These are phyloP conservation scores for Aphelenchoides avenae DNA, from an alignment of 1,140 invertebrate genomes.

Conservation along the genomic window DNA sequence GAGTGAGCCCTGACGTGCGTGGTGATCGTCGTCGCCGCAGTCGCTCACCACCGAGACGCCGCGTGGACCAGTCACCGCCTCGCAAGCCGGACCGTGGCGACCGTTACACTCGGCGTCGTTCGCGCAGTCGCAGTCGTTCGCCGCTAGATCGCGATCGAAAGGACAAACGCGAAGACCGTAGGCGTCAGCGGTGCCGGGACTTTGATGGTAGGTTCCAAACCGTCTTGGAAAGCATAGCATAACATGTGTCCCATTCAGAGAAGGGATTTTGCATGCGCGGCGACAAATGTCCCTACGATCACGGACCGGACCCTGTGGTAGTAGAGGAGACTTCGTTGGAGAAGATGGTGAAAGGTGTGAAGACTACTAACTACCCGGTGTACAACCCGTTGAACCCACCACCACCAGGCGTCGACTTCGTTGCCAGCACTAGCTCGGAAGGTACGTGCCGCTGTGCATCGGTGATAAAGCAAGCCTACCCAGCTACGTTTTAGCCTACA, in stretches of 20 bases:
- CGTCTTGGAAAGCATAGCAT: slow-evolving; percentile 8
- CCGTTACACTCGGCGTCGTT: neutral
- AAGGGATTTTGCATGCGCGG: slow-evolving; percentile 91
- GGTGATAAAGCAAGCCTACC: too few species aligned
- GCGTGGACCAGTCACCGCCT: too few species aligned
- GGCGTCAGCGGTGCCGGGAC: slow-evolving; percentile 27
- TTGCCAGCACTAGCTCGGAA: slow-evolving; percentile 15
- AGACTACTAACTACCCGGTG: neutral
- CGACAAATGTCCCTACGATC: slow-evolving; percentile 84
- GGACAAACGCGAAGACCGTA: neutral
- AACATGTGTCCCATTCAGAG: slow-evolving; percentile 64
- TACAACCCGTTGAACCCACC: slow-evolving; percentile 39
- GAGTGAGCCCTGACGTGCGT: neutral
- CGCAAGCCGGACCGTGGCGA: too few species aligned
- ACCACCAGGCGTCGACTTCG: slow-evolving; percentile 30
- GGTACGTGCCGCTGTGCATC: neutral
- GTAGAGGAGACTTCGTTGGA: slow-evolving; percentile 60
- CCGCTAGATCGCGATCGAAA: neutral
- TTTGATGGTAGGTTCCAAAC: slow-evolving; percentile 25
- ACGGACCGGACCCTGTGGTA: too few species aligned
- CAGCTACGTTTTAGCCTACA: slow-evolving; percentile 17
- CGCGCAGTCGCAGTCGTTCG: neutral
- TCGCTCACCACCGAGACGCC: too few species aligned
- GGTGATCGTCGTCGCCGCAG: neutral
- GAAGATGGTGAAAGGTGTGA: slow-evolving; percentile 24